Conservation (phyloP, 1,140 invertebrate species). For the Dendroctonus valens region DNA sequence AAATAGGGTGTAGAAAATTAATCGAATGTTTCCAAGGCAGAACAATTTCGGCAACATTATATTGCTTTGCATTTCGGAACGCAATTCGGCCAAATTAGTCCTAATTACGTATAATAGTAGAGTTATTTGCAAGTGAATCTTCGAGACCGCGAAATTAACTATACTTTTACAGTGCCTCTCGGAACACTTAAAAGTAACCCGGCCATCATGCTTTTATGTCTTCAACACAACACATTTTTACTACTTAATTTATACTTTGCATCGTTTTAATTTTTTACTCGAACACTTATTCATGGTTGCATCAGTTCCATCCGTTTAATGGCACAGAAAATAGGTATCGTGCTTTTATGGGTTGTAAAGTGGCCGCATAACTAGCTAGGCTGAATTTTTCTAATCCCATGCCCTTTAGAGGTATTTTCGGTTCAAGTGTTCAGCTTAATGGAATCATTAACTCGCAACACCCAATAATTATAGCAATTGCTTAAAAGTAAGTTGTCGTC, state of each 20-base stretch:
- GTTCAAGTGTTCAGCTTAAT: too few relatives aligned
- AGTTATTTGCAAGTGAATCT: constrained; percentile 32
- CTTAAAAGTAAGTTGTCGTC: too few relatives aligned
- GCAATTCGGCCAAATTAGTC: constrained; percentile 33
- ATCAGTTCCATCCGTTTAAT: constrained; percentile 19
- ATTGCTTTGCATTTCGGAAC: constrained; percentile 33
- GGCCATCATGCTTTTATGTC: constrained; percentile 25
- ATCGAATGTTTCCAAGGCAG: constrained; percentile 26
- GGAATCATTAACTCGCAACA: too few relatives aligned
- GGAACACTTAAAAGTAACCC: constrained; percentile 23
- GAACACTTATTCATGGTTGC: constrained; percentile 8
- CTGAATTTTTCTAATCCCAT: too few relatives aligned
- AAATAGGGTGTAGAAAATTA: constrained; percentile 19
- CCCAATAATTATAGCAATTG: too few relatives aligned
- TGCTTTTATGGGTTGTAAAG: constrained; percentile 9
- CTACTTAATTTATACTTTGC: constrained; percentile 29
- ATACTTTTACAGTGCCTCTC: constrained; percentile 24
- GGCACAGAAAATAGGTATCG: constrained; percentile 13
- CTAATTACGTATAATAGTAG: constrained; percentile 35
- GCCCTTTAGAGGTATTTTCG: too few relatives aligned
- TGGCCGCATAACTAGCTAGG: neutral
- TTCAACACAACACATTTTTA: constrained; percentile 28
- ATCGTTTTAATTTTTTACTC: constrained; percentile 6
- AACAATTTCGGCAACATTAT: constrained; percentile 34
- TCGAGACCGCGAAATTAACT: constrained; percentile 20